Conservation (phyloP, 2,888 invertebrate genomes). For the Xestia ashworthii region DNA sequence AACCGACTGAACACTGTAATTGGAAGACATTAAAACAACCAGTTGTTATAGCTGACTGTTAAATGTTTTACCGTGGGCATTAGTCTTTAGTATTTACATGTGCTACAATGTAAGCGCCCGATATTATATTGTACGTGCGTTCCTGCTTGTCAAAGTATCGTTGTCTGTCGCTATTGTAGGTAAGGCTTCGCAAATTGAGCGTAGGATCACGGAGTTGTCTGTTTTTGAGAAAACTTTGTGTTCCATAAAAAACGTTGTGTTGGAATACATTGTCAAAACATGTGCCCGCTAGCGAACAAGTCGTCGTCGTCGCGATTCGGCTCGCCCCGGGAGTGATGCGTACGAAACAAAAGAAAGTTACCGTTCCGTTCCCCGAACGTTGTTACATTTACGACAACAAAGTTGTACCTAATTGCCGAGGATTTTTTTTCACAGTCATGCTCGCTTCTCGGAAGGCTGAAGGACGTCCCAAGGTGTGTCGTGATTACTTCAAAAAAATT, state of each 20-base stretch:
- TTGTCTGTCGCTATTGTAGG: neutral
- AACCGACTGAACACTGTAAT: conserved; percentile 88
- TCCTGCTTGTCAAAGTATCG: conserved; percentile 68
- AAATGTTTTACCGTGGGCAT: conserved; percentile 87
- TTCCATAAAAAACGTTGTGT: conserved; percentile 60
- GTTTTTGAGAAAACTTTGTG: conserved; percentile 58
- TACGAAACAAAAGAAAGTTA: conserved; percentile 84
- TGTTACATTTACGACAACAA: conserved; percentile 76
- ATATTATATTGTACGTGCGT: conserved; percentile 67
- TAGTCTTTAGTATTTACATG: conserved; percentile 85
- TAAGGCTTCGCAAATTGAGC: conserved; percentile 8
- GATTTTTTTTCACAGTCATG: conserved; percentile 76
- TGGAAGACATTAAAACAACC: conserved; percentile 89
- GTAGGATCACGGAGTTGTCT: conserved; percentile 21
- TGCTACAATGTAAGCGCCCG: conserved; percentile 81
- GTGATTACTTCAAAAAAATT: conserved; percentile 76
- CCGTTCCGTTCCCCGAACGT: conserved; percentile 75
- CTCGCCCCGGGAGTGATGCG: conserved; percentile 75
- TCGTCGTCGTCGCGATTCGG: conserved; percentile 79
- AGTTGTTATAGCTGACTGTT: conserved; percentile 88
- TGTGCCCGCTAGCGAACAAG: conserved; percentile 73
- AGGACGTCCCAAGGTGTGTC: conserved; percentile 79
- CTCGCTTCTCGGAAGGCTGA: conserved; percentile 84
- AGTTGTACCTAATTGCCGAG: conserved; percentile 79
- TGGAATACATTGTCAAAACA: conserved; percentile 79